Base-by-base conservation (phyloP, 2,888 invertebrate genomes). In the Nephrocerus scutellatus region DNA sequence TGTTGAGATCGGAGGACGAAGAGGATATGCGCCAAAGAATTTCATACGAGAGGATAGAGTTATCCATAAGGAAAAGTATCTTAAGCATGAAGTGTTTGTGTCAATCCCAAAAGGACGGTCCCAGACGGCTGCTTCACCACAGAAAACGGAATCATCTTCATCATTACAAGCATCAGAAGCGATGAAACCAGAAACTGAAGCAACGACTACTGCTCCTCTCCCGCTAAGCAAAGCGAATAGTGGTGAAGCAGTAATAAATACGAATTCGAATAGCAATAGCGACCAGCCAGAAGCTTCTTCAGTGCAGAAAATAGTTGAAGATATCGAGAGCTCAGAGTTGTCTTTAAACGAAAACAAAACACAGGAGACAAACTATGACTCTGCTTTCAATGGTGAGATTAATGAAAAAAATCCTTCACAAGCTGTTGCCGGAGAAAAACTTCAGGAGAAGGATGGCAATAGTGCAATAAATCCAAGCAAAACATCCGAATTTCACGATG, bases 251-350 rank as follows among this genome's bases (percentile, higher is more conserved):
- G 30, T 30, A 22, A n/a, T 28, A 6, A 36, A 38, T 26, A 12
- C 31, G 3, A 19, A 25, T 22, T 22, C 8, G 10, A 10, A 48
- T 47, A 14, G 66, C 68, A 45, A 64, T 68, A 47, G 49, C 63
- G 12, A 70, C 68, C 57, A 18, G 19, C 41, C 36, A 2, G 39
- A 28, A 28, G 49, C 31, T 29, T 46, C 53, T 9, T 52, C 59
- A 6, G 52, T 53, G 7, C 43, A 42, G 9, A 25, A 45, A 14
- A 53, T 52, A 25, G 21, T 54, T 34, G 71, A 74, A 47, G 70
- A 82, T 18, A 66, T 82, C 48, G 82, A 84, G 62, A 84, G 82
- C 10, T 84, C 84, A 9, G 77, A 76, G 15, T 68, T 82, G 50
- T 41, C 43, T 14, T 9, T 15, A 13, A 36, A 36, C n/a, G 12